Base-by-base conservation (phyloP, 2,797 vertebrate species). In the Distichodus sexfasciatus region DNA sequence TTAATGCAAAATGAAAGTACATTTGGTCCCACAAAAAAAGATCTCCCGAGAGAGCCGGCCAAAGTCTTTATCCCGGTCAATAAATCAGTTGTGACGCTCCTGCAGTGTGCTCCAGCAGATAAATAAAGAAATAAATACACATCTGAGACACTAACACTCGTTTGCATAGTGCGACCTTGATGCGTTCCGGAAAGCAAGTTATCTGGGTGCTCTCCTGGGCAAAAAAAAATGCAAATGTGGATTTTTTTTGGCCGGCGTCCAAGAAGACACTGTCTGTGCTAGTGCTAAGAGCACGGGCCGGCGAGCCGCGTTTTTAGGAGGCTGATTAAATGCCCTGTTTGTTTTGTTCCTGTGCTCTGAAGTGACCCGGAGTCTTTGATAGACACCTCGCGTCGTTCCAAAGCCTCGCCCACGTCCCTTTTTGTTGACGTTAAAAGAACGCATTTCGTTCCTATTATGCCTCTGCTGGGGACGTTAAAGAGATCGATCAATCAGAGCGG, bases 151-250 rank as follows among this genome's bases (percentile, higher is more conserved):
- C 69, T 78, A 73, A 81, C 68, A 75, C 61, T 61, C 51, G 9
- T 75, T 79, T 78, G 77, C 61, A 80, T 65, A 73, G 47, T 47
- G 55, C 81, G 84, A 88, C 82, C 81, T 84, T 82, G 79, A 71
- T 75, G 67, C 72, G 78, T 77, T 83, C 76, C 8, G 72, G 70
- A 75, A 67, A 75, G 63, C 79, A 60, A 79, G 77, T 76, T 75
- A 83, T 83, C 80, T 26, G 82, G 84, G 78, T 81, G 83, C 57
- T 81, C 71, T 60, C 61, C 43, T 79, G 58, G 76, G 81, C 74
- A 51, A 79, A n/a, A n/a, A n/a, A n/a, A n/a, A 82, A 87, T 81
- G 72, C 76, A 86, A 83, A 89, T 78, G 74, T 33, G 75, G 61
- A 55, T 43, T 61, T 78, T 6, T 10, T 61, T 76, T 82, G 82